Conservation (phyloP, 2,888 invertebrate genomes). For the Trypoxylon attenuatum region DNA sequence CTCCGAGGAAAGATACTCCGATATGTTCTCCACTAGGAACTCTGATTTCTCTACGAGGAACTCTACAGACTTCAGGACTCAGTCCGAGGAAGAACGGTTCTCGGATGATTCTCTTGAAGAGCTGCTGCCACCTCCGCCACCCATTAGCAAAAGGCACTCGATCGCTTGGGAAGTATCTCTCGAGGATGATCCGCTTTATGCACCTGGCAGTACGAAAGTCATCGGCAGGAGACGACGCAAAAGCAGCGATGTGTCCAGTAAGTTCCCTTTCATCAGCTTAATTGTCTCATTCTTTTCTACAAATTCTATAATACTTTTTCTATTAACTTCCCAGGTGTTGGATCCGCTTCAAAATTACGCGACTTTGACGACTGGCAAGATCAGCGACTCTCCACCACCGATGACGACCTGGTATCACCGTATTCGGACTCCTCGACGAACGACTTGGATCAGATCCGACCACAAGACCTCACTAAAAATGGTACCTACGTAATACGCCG, state of each 20-base stretch:
- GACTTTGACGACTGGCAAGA: conserved; percentile 87
- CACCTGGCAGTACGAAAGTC: conserved; percentile 83
- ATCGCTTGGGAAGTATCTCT: conserved; percentile 92
- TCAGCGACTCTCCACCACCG: conserved; percentile 81
- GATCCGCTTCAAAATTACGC: conserved; percentile 82
- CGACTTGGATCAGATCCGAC: conserved; percentile 69
- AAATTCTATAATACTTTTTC: too few species aligned
- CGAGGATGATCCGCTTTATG: conserved; percentile 82
- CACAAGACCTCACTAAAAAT: conserved; percentile 77
- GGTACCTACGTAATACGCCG: conserved; percentile 90
- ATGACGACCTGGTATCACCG: conserved; percentile 82
- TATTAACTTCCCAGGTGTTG: conserved; percentile 83
- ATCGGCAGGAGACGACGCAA: conserved; percentile 74
- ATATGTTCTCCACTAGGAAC: conserved; percentile 69
- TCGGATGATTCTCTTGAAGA: conserved; percentile 91
- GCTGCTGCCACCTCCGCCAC: conserved; percentile 81
- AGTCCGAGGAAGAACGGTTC: conserved; percentile 79
- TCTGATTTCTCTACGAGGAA: conserved; percentile 71
- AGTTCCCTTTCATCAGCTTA: conserved; percentile 33
- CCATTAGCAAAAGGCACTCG: conserved; percentile 82
- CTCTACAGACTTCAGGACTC: conserved; percentile 71
- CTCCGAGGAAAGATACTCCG: conserved; percentile 68
- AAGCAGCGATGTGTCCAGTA: conserved; percentile 75
- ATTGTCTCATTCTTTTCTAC: neutral
- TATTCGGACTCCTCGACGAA: conserved; percentile 79